Evolutionary conservation across 1,140 invertebrate genomes (phyloP), one percentile per base, ranked within the genome.

Genomic region (Euglossa dilemma): DNA sequence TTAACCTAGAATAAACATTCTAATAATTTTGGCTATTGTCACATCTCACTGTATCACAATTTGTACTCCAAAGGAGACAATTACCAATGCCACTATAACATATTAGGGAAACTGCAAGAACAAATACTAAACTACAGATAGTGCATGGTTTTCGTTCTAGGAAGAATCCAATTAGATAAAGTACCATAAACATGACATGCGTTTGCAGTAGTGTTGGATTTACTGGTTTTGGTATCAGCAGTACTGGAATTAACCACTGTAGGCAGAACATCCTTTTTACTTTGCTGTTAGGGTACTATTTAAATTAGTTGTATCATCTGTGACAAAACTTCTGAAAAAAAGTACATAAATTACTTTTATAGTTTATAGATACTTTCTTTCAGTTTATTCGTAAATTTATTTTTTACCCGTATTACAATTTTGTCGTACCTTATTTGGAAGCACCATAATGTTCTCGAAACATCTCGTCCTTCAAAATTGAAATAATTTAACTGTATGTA

Each of bases 201-300:
- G 99, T 99, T 93, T 99, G 98, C 80, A 99, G 95, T 43, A 99
- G 95, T 56, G 98, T 98, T 90, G 98, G 98, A 95, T 99, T 99
- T 61, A 98, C 96, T 61, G 99, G 99, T 94, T 99, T 99, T 84
- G 99, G 99, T 93, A 99, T 98, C 70, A 99, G 95, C 78, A 99
- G 95, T 72, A 99, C 98, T 72, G 99, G 99, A 89, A 99, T 98
- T 88, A 99, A 95, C 98, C 98, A 99, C 96, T 99, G 98, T 91
- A 99, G 96, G 95, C 99, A 99, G 96, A 99, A 99, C 99, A 99
- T 99, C 91, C 72, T 94, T 57, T 76, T 25, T 66, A n/a, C 6
- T 52, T 59, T 50, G 52, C 18, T 57, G 57, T 83, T 20, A 61
- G 47, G 75, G 45, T 50, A 64, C 36, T 61, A 76, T 54, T 79